phyloP scores from a whole-genome alignment of 2,888 invertebrate species.

The Spatulosminthurus flaviceps region DNA sequence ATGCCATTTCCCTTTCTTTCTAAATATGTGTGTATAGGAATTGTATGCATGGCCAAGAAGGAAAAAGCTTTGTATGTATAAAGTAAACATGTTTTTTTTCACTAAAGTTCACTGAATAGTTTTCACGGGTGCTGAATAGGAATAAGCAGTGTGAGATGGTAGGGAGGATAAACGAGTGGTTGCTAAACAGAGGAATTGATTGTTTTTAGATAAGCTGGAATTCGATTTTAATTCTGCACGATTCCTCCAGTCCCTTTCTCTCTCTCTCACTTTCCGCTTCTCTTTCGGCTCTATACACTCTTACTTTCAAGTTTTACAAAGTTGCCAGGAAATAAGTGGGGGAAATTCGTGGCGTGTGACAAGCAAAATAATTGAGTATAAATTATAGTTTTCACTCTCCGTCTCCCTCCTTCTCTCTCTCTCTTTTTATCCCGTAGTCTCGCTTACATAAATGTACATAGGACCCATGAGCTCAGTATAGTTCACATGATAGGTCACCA shows the following conservation, averaged over 20 bases:
- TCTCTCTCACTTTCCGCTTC: constrained; percentile 18
- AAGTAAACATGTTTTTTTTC: background rate
- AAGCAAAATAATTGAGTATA: constrained; percentile 38
- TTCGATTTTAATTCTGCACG: constrained; percentile 21
- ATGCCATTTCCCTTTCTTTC: background rate
- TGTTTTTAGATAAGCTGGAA: constrained; percentile 33
- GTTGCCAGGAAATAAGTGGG: constrained; percentile 24
- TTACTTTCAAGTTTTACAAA: background rate
- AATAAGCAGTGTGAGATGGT: constrained; percentile 3
- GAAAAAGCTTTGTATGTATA: too few relatives aligned
- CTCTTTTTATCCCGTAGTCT: background rate
- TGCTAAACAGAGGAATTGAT: constrained; percentile 19
- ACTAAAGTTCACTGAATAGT: background rate
- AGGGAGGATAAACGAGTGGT: constrained; percentile 1
- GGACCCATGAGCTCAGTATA: background rate
- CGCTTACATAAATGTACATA: background rate
- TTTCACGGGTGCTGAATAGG: background rate
- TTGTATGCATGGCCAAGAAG: too few relatives aligned
- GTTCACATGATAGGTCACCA: background rate
- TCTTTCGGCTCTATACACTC: background rate
- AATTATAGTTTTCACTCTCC: constrained; percentile 24
- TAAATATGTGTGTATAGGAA: too few relatives aligned
- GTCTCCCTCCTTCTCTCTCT: background rate
- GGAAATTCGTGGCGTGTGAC: constrained; percentile 27
- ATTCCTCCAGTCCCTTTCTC: background rate